A percentile compares a stretch with the other conserved stretches of the same genome.
These are phyloP conservation scores for Tinea trinotella DNA, from an alignment of 2,888 invertebrate genomes.

Conservation along the genomic window DNA sequence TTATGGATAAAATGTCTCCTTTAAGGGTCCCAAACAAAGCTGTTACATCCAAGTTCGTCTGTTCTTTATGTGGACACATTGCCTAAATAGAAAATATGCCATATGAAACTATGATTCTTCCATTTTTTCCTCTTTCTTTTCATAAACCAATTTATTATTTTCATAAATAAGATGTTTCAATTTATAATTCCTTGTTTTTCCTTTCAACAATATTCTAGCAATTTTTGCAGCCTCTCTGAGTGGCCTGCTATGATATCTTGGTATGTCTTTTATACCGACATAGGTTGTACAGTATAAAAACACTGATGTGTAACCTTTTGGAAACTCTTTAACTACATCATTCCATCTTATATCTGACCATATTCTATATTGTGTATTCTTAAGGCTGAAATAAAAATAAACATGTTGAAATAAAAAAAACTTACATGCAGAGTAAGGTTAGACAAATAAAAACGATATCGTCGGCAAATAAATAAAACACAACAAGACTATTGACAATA, in stretches of 20 bases:
- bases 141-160: background rate
- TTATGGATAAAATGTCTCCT: no score
- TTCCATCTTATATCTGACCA: conserved; percentile 58
- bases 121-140: background rate
- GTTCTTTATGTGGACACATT: background rate
- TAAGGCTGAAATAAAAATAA: conserved; percentile 36
- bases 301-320: conserved; percentile 42
- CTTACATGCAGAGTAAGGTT: background rate
- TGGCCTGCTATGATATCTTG: conserved; percentile 32
- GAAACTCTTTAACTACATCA: conserved; percentile 38
- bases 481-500: no score
- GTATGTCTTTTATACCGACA: conserved; percentile 25
- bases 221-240: conserved; percentile 30
- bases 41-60: no score
- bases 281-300: conserved; percentile 37
- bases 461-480: no score
- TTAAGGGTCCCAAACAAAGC: no score
- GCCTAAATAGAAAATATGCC: background rate
- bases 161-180: conserved; percentile 15
- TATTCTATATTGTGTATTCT: conserved; percentile 35
- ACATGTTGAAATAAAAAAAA: background rate
- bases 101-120: conserved; percentile 11
- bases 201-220: background rate
- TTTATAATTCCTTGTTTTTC: background rate
- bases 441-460: background rate